phyloP scores from a whole-genome alignment of 2,113 vertebrate genomes.

The Sphyrna mokarran region DNA sequence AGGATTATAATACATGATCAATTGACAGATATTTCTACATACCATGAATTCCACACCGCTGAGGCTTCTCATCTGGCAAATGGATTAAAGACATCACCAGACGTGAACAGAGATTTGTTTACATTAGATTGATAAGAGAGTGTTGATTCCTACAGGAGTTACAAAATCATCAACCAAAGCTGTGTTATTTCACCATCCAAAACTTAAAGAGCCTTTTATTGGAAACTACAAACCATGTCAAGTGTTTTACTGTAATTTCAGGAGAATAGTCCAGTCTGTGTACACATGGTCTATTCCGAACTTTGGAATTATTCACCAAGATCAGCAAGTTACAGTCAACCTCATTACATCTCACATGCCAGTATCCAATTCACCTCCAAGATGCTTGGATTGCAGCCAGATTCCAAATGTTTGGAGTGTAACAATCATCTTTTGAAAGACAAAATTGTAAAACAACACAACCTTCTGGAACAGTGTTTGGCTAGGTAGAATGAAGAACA shows the following conservation, averaged over 20 bases:
- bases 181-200: background rate
- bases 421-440: background rate
- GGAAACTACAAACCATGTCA: background rate
- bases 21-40: background rate
- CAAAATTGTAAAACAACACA: background rate
- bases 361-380: background rate
- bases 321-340: background rate
- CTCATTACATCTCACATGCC: background rate
- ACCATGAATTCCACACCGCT: background rate
- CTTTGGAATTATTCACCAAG: background rate
- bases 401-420: background rate
- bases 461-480: background rate
- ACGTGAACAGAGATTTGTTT: background rate
- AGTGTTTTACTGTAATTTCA: background rate
- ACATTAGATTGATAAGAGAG: background rate
- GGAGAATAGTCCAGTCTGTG: background rate
- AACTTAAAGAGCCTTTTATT: background rate
- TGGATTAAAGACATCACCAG: background rate
- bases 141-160: background rate
- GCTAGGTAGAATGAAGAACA: background rate
- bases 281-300: background rate
- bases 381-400: background rate
- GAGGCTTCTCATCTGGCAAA: background rate
- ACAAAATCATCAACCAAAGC: background rate
- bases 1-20: background rate